Conservation (phyloP, 2,888 invertebrate species). For the Aquatica leii region DNA sequence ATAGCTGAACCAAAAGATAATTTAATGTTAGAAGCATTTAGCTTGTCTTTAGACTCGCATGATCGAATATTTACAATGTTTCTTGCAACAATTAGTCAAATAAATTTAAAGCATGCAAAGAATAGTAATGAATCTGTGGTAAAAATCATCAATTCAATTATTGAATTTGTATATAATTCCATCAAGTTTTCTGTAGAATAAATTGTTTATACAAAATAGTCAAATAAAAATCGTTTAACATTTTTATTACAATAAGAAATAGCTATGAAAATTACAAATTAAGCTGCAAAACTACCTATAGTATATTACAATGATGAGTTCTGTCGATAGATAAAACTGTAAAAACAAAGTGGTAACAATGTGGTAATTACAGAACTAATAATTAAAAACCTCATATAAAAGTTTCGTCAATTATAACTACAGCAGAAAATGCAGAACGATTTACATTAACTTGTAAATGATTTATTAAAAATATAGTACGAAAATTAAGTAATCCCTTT, state of each 20-base stretch:
- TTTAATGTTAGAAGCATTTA: too few relatives aligned
- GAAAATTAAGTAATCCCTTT: constrained; percentile 1
- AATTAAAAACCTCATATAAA: constrained; percentile 29
- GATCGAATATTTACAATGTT: too few relatives aligned
- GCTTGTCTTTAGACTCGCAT: too few relatives aligned
- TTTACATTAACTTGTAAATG: background rate
- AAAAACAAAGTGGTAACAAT: constrained; percentile 39
- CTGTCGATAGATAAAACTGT: constrained; percentile 32
- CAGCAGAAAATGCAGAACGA: constrained; percentile 23
- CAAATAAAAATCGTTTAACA: constrained; percentile 23
- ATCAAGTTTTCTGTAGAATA: too few relatives aligned
- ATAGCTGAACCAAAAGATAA: too few relatives aligned
- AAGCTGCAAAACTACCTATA: constrained; percentile 34
- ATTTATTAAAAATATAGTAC: constrained; percentile 3
- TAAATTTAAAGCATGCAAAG: too few relatives aligned
- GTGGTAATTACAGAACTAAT: constrained; percentile 40
- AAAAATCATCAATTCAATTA: too few relatives aligned
- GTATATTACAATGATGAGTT: constrained; percentile 25
- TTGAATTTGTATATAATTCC: too few relatives aligned
- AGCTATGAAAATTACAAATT: constrained; percentile 36
- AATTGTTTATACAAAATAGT: background rate
- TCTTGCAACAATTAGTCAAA: too few relatives aligned
- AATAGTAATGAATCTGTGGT: too few relatives aligned
- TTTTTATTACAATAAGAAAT: constrained; percentile 36
- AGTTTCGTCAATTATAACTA: constrained; percentile 32